Evolutionary conservation across 2,888 invertebrate genomes (phyloP).

Genomic region (Argyresthia goedartella): DNA sequence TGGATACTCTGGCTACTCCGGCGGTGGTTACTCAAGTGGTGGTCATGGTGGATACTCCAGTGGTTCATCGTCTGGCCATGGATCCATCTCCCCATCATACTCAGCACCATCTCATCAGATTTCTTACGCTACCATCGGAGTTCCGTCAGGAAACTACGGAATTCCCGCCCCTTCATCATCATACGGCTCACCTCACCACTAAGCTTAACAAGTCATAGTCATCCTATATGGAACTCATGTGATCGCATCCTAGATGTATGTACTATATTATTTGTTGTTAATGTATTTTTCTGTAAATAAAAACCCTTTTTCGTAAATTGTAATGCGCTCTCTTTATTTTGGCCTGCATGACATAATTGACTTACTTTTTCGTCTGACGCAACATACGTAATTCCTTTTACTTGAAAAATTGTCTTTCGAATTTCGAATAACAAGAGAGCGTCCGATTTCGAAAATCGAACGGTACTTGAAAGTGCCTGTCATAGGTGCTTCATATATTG

Average conservation of each 20-base stretch:
- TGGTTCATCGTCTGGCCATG: conserved; percentile 22
- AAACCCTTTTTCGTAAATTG: conserved; percentile 43
- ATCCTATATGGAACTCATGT: conserved; percentile 56
- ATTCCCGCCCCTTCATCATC: conserved; percentile 52
- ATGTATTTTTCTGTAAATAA: conserved; percentile 71
- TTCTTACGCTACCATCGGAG: conserved; percentile 50
- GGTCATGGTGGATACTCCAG: conserved; percentile 23
- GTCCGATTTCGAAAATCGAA: conserved; percentile 2
- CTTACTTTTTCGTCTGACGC: conserved; percentile 14
- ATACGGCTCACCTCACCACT: conserved; percentile 58
- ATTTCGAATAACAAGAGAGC: neutral
- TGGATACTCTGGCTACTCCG: conserved; percentile 25
- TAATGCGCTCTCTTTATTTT: neutral
- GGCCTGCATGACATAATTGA: conserved; percentile 11
- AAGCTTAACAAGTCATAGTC: conserved; percentile 40
- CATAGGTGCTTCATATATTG: conserved; percentile 19
- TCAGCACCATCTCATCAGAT: conserved; percentile 22
- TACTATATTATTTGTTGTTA: conserved; percentile 51
- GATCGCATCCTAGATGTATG: conserved; percentile 60
- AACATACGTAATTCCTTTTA: conserved; percentile 25
- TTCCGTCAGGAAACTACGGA: conserved; percentile 60
- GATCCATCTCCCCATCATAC: conserved; percentile 18
- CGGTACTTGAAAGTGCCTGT: conserved; percentile 29
- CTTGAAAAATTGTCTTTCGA: neutral
- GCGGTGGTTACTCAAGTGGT: conserved; percentile 25